Evolutionary conservation across 2,888 invertebrate species (phyloP).

Genomic region (Cosmorhoe ocellata): DNA sequence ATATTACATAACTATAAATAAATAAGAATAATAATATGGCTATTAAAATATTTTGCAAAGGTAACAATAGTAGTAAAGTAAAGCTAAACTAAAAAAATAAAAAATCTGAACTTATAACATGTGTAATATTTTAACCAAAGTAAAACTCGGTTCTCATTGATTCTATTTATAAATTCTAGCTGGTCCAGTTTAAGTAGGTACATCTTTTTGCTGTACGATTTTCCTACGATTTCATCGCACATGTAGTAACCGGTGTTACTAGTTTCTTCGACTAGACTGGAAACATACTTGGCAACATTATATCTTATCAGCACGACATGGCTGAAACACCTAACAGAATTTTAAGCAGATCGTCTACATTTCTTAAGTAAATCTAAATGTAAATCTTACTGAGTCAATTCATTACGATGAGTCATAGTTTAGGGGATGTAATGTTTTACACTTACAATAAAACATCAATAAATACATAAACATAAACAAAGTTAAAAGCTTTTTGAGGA

Average conservation of each 20-base stretch:
- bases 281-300: slow-evolving; percentile 31
- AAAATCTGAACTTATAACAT: too few relatives aligned
- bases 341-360: slow-evolving; percentile 37
- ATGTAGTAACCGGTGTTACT: slow-evolving; percentile 51
- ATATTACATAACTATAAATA: too few relatives aligned
- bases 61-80: too few relatives aligned
- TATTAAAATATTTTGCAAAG: too few relatives aligned
- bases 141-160: slow-evolving; percentile 23
- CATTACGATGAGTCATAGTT: too few relatives aligned
- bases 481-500: too few relatives aligned
- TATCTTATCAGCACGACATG: slow-evolving; percentile 29
- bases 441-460: too few relatives aligned
- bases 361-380: slow-evolving; percentile 11
- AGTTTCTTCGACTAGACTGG: slow-evolving; percentile 43
- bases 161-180: slow-evolving; percentile 28
- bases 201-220: slow-evolving; percentile 36
- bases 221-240: slow-evolving; percentile 39
- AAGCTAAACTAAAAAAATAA: too few relatives aligned
- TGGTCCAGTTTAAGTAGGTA: slow-evolving; percentile 35
- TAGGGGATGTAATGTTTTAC: too few relatives aligned
- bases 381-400: slow-evolving; percentile 8
- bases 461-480: too few relatives aligned
- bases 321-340: too few relatives aligned
- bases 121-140: not conserved
- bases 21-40: too few relatives aligned